A percentile compares a stretch with the other conserved stretches of the same genome.
phyloP scores from a whole-genome alignment of 37 sponge, comb jelly and placozoan species.

The Agelas oroides region DNA sequence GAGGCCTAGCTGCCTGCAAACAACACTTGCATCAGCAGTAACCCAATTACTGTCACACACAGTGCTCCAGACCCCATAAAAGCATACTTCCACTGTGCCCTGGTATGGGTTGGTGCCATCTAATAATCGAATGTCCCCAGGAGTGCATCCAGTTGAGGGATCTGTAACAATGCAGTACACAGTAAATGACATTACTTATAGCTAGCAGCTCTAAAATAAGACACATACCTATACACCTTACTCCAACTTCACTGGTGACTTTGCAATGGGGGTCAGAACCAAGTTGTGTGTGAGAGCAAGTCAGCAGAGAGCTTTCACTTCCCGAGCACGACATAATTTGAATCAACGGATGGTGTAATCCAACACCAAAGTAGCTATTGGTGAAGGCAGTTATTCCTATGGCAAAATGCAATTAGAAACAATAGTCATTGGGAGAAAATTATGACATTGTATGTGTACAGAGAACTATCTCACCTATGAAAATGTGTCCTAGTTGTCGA shows the following conservation, averaged over 20 bases:
- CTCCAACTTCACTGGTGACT: background rate
- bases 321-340: background rate
- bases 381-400: background rate
- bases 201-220: too few relatives aligned
- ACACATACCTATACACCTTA: background rate
- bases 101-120: background rate
- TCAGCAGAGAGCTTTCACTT: background rate
- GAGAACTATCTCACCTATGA: background rate
- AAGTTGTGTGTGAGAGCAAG: background rate
- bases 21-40: background rate
- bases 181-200: too few relatives aligned
- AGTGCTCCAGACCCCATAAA: background rate
- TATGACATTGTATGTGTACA: too few relatives aligned
- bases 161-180: too few relatives aligned
- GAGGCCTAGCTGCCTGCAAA: slow-evolving; percentile 12
- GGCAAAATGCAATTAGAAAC: too few relatives aligned
- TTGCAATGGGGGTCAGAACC: background rate
- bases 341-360: background rate
- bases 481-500: slow-evolving; percentile 16
- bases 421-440: too few relatives aligned
- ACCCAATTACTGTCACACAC: background rate
- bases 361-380: slow-evolving; percentile 17
- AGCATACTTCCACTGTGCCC: slow-evolving; percentile 7
- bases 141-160: background rate
- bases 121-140: background rate